phyloP scores from a whole-genome alignment of 2,113 vertebrate species.

The Carlito syrichta region DNA sequence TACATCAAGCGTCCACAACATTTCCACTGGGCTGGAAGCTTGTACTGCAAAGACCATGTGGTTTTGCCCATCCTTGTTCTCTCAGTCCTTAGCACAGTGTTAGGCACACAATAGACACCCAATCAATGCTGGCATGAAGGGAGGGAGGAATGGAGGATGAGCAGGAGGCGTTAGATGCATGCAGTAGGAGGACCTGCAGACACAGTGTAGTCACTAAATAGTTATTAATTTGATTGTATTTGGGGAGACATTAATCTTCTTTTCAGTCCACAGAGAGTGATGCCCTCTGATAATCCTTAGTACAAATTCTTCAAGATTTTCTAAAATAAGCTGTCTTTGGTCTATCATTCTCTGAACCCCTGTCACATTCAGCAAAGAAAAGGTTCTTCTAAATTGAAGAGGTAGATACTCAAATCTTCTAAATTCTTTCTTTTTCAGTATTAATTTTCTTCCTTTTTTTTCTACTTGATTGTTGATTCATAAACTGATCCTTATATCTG shows the following conservation, averaged over 20 bases:
- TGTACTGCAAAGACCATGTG: fast-evolving
- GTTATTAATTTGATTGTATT: background rate
- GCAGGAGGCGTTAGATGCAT: fast-evolving
- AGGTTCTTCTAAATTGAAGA: background rate
- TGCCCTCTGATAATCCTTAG: background rate
- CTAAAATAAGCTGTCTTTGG: background rate
- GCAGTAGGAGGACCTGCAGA: background rate
- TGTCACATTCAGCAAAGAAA: background rate
- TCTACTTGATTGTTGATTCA: background rate
- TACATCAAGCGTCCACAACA: fast-evolving
- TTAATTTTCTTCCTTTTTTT: background rate
- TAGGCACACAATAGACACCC: no score
- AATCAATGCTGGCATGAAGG: background rate
- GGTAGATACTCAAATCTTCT: background rate
- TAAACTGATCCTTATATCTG: background rate
- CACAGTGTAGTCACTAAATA: background rate
- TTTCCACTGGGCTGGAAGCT: background rate
- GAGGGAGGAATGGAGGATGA: background rate
- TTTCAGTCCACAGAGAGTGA: background rate
- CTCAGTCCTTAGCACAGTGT: background rate
- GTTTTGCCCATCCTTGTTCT: fast-evolving
- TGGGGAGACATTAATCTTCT: background rate
- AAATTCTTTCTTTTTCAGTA: background rate
- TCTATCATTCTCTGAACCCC: background rate
- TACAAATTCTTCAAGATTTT: background rate